phyloP scores from a whole-genome alignment of 2,113 vertebrate genomes.

The Apus apus region DNA sequence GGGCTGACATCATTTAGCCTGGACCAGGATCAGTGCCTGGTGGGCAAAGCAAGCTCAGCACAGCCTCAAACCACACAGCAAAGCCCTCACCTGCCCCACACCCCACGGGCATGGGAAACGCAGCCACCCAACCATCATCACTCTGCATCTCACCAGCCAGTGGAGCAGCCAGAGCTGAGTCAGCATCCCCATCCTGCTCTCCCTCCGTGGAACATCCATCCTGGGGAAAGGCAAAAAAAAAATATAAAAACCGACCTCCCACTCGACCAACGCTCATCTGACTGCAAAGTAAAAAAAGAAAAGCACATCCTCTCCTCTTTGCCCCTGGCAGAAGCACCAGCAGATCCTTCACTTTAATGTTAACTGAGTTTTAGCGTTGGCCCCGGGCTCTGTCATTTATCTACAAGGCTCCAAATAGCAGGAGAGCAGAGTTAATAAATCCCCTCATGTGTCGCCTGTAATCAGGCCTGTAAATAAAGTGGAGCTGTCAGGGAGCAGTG shows the following conservation, averaged over 20 bases:
- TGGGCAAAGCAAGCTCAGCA: neutral
- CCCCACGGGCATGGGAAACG: accelerated
- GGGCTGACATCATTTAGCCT: neutral
- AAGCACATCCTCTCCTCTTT: neutral
- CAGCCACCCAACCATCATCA: accelerated
- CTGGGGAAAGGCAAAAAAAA: neutral
- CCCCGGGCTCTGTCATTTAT: constrained; percentile 57
- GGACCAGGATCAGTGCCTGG: neutral
- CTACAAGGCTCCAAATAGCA: neutral
- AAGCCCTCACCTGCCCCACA: neutral
- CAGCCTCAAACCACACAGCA: neutral
- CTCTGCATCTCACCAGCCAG: neutral
- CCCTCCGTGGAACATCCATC: neutral
- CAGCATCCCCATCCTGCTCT: neutral
- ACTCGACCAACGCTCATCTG: neutral
- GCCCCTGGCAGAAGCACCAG: neutral
- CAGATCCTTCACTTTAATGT: constrained; percentile 68
- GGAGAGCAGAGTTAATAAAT: constrained; percentile 66
- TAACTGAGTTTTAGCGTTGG: constrained; percentile 40
- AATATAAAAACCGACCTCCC: neutral
- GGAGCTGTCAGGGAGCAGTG: constrained; percentile 14
- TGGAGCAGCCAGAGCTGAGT: neutral
- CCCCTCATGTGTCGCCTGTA: constrained; percentile 16
- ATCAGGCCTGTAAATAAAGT: constrained; percentile 44
- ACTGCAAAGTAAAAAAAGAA: neutral